These are phyloP conservation scores for Eclectus roratus DNA, from an alignment of 2,113 vertebrate species.

Conservation along the genomic window DNA sequence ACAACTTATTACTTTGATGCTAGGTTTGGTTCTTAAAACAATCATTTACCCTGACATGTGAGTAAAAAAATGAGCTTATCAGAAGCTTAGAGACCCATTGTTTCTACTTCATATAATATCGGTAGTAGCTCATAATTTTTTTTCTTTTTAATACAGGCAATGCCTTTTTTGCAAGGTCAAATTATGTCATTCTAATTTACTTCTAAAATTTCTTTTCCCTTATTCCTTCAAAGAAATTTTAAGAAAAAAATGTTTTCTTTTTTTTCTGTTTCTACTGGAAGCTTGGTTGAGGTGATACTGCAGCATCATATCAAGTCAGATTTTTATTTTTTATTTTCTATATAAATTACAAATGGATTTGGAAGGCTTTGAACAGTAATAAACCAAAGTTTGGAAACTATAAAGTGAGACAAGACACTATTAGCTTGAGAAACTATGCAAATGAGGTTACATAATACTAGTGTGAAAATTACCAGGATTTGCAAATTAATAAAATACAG, in stretches of 20 bases:
- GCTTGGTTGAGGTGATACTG: not conserved
- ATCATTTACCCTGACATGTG: conserved; percentile 12
- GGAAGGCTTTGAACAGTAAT: not conserved
- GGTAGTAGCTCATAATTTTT: not conserved
- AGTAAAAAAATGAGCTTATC: conserved; percentile 12
- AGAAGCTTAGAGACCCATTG: not conserved
- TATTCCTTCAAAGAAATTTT: not conserved
- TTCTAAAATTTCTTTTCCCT: not conserved
- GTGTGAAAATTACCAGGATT: not conserved
- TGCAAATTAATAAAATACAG: not conserved
- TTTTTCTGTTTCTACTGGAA: not conserved
- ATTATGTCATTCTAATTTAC: not conserved
- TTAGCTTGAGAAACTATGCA: not conserved
- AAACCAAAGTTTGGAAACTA: not conserved
- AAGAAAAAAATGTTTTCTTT: not conserved
- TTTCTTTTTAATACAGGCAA: not conserved
- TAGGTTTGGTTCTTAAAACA: conserved; percentile 3
- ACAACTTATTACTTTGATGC: conserved; percentile 42
- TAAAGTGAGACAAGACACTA: not conserved
- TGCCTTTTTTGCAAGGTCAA: not conserved
- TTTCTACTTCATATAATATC: not conserved
- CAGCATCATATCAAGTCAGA: not conserved
- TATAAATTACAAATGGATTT: not conserved
- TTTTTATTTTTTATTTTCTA: not conserved
- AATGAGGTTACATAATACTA: not conserved